Evolutionary conservation across 2,113 vertebrate genomes (phyloP).

Genomic region (rabbit (Oryctolagus cuniculus)): mOryCun1.1 NC_091447.1:5082501-5083000

Average conservation of each 20-base stretch:
- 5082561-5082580: neutral
- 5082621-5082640: neutral
- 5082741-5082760: neutral
- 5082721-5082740: neutral
- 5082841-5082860: neutral
- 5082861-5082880: neutral
- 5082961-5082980: neutral
- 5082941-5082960: neutral
- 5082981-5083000: neutral
- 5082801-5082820: neutral
- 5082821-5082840: neutral
- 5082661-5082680: neutral
- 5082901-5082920: neutral
- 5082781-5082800: neutral
- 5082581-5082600: neutral
- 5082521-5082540: slow-evolving; percentile 6
- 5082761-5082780: neutral
- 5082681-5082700: neutral
- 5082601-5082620: neutral
- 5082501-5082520: neutral
- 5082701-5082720: neutral
- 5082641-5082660: neutral
- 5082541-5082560: neutral
- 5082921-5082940: neutral
- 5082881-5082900: neutral